phyloP scores from a whole-genome alignment of 2,113 vertebrate genomes.

The Cettia cetti region DNA sequence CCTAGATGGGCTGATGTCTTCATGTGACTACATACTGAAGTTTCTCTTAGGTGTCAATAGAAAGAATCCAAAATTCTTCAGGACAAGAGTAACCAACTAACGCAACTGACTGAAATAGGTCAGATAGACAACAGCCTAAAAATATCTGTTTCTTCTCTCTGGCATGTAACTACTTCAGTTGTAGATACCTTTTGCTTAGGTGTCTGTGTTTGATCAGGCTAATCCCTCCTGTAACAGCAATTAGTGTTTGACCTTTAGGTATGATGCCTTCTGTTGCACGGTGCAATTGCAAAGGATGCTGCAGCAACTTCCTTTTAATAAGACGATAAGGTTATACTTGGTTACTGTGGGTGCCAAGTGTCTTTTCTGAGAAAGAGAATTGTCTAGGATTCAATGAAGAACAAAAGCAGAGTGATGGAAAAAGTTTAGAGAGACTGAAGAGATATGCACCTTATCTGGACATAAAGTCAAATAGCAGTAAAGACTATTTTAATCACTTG shows the following conservation, averaged over 20 bases:
- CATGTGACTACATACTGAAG: not conserved
- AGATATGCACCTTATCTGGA: not conserved
- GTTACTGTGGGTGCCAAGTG: not conserved
- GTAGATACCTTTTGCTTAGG: not conserved
- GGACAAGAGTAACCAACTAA: not conserved
- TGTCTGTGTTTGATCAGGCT: not conserved
- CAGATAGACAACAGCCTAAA: not conserved
- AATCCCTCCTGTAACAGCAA: not conserved
- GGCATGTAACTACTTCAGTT: not conserved
- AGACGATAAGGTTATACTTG: not conserved
- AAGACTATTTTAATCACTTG: not conserved
- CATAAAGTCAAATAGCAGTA: not conserved
- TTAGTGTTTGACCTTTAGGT: not conserved
- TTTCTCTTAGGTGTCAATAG: not conserved
- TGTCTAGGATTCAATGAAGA: not conserved
- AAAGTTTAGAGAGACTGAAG: not conserved
- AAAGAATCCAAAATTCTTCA: not conserved
- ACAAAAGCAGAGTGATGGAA: not conserved
- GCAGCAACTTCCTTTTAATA: not conserved
- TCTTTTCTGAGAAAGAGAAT: not conserved
- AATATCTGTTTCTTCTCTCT: not conserved
- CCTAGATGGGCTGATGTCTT: accelerated
- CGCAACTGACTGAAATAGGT: not conserved
- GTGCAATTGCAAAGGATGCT: not conserved
- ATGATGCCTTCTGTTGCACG: not conserved